Evolutionary conservation across 2,888 invertebrate species (phyloP), one percentile per base, ranked within the genome.

Genomic region (Teinopalpus imperialis): DNA sequence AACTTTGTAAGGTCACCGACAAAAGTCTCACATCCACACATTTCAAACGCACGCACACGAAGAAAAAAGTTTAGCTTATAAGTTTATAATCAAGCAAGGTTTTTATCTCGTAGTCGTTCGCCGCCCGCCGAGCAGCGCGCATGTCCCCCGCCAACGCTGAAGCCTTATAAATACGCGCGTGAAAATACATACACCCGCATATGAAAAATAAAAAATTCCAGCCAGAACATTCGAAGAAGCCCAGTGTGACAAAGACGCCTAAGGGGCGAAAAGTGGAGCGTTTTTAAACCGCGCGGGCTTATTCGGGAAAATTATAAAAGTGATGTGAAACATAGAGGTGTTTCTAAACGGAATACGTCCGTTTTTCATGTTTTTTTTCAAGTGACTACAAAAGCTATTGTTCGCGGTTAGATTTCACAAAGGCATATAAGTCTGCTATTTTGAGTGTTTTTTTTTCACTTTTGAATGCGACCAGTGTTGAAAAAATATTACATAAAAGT

Each of bases 1-100:
- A 87, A 81, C 73, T 80, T 74, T 65, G 73, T 78, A 79, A 80
- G 81, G 80, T 80, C 74, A 74, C 69, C 66, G 69, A 77, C 75
- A 76, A 81, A 69, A 83, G 76, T 80, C 78, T 74, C 69, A 60
- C 63, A 58, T 69, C 66, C 80, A 77, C 81, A 81, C 76, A 66
- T 63, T 67, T 69, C 67, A 67, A 67, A 65, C 67, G 61, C 74
- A 82, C 85, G 73, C 87, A 86, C 87, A 83, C 83, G 56, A 63
- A 73, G 63, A 74, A 81, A 86, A 82, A 88, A 85, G 81, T 83
- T 81, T 81, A 86, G 81, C 87, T 86, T 82, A 86, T 86, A 87
- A 87, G 85, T 86, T 88, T 86, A 86, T 87, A 88, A 86, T 87
- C 82, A 87, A 83, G 77, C 81, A 74, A 71, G 76, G 87, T 87